phyloP scores from a whole-genome alignment of 2,113 vertebrate genomes.

The Dromaius novaehollandiae region DNA sequence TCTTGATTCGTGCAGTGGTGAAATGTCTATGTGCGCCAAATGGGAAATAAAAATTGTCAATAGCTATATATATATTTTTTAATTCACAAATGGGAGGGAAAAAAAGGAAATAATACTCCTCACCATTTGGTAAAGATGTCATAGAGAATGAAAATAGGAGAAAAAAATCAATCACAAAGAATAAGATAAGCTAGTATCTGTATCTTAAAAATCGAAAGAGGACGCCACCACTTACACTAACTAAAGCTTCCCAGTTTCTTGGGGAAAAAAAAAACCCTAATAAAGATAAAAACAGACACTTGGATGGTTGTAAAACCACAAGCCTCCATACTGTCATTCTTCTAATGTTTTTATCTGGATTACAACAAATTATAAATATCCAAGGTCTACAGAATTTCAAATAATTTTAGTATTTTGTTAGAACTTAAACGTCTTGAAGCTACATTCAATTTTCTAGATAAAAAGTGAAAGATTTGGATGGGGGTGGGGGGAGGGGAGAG shows the following conservation, averaged over 20 bases:
- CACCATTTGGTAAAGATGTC: neutral
- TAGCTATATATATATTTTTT: neutral
- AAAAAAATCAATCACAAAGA: neutral
- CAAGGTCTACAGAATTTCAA: neutral
- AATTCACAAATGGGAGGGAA: neutral
- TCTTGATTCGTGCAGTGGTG: neutral
- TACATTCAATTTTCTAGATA: slow-evolving; percentile 19
- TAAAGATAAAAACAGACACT: neutral
- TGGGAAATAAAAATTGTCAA: neutral
- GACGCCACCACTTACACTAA: neutral
- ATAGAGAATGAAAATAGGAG: neutral
- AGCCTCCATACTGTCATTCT: neutral
- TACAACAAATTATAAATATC: neutral
- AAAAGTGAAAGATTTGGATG: slow-evolving; percentile 15
- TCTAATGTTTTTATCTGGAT: neutral
- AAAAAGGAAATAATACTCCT: neutral
- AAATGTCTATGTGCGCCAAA: neutral
- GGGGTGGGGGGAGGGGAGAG: neutral
- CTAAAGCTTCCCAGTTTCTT: neutral
- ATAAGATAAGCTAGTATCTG: neutral
- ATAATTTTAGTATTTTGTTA: neutral
- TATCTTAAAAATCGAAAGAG: neutral
- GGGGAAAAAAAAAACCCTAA: neutral
- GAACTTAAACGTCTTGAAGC: neutral
- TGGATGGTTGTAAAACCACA: neutral